Base-by-base conservation (phyloP, 2,888 invertebrate genomes). In the Ornithoptera alexandrae region DNA sequence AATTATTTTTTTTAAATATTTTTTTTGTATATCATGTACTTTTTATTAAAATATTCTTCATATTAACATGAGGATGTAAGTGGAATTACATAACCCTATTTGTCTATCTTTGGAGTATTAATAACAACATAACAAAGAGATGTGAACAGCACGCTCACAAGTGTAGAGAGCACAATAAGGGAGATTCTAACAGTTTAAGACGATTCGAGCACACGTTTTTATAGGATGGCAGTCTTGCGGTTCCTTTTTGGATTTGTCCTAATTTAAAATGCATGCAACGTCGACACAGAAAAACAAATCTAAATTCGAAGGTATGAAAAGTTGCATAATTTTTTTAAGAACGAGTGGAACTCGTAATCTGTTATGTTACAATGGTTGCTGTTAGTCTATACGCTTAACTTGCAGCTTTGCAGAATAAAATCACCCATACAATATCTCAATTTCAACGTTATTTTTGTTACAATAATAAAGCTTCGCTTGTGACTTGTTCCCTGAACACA, bases 201-300 rank as follows among this genome's bases (percentile, higher is more conserved):
- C 67, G 24, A 62, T 20, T 39, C 42, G 53, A 53, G 60, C 30
- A 50, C 59, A 70, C 63, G 67, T 63, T 70, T 66, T 70, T 70
- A 63, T 70, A 70, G 70, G 70, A 62, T 63, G 67, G 70, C 70
- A 17, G 56, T 42, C 8, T 62, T 15, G 39, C 60, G 8, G 30
- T 42, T 22, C 53, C 63, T 42, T 63, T 22, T 42, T 67, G 70
- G 70, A 67, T 70, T 63, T 70, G 70, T 70, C 70, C 70, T 60
- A 67, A 59, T 67, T 67, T 70, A 36, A 67, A 70, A 70, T 70
- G 70, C 63, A 70, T 67, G 62, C 50, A 50, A 65, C 65, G 42
- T 61, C 59, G 63, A 24, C 15, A 53, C 50, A 53, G 42, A 18
- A 70, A 66, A 62, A n/a, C 42, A 60, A 20, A 62, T 22, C 59